phyloP scores from a whole-genome alignment of 2,113 vertebrate genomes.

The Eulacestoma nigropectus region DNA sequence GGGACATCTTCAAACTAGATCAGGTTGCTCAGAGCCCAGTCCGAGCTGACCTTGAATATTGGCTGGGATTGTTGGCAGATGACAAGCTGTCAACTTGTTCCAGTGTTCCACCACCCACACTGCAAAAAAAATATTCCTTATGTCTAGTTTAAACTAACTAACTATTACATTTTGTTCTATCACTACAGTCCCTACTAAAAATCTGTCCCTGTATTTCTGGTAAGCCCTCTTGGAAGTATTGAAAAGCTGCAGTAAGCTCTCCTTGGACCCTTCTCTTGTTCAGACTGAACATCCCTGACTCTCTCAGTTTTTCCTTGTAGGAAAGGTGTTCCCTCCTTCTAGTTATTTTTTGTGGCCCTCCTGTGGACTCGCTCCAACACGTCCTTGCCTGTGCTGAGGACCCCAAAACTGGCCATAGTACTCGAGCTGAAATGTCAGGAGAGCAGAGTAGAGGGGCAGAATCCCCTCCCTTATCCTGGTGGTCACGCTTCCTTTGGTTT shows the following conservation, averaged over 20 bases:
- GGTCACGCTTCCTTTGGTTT: background rate
- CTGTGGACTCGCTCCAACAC: background rate
- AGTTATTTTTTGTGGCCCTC: background rate
- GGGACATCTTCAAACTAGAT: background rate
- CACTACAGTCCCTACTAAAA: background rate
- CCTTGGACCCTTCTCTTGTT: background rate
- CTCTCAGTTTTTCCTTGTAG: background rate
- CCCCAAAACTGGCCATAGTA: background rate
- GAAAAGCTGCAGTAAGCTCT: background rate
- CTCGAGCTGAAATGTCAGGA: background rate
- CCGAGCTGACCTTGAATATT: background rate
- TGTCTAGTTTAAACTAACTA: background rate
- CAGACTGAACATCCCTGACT: background rate
- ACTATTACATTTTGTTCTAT: background rate
- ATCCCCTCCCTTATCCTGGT: background rate
- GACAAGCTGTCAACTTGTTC: background rate
- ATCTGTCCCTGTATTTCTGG: background rate
- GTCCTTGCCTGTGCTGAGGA: background rate
- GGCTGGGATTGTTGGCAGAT: background rate
- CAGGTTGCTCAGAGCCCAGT: background rate
- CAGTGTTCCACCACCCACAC: background rate
- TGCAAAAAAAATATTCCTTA: background rate
- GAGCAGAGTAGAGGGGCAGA: background rate
- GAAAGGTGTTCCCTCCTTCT: background rate
- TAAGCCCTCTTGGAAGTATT: background rate